Base-by-base conservation (phyloP, 2,113 vertebrate species). In the Proterorhinus semilunaris region DNA sequence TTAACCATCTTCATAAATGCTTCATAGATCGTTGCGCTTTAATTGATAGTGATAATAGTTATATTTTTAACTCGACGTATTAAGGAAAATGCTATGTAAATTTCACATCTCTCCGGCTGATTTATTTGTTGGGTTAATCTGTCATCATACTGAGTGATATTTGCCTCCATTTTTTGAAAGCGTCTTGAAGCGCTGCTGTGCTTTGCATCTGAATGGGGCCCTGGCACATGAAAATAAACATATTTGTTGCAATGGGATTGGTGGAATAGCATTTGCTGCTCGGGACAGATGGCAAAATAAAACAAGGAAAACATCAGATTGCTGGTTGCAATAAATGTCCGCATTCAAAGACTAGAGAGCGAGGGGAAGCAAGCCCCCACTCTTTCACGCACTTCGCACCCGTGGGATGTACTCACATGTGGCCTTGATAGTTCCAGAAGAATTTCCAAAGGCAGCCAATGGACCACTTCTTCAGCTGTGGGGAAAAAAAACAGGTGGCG, bases 241-340 rank as follows among this genome's bases (percentile, higher is more conserved):
- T 57, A 47, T 70, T 59, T 1, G 17, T 64, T 68, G 49, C 42
- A 16, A 9, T 61, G 47, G 48, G 74, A 13, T 16, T 62, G 21
- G 17, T 45, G 68, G 74, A 69, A 62, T 50, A 54, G 9, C 13
- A 58, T 46, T 49, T 57, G 70, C 62, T 77, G 55, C 43, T 70
- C 10, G 21, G 52, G 27, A 64, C 70, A 80, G 61, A 76, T 78
- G 68, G 68, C 42, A 7, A 4, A 45, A 59, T 42, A 52, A 64
- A 68, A 63, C 12, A 50, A 10, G 36, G 48, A 65, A 72, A 66
- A 68, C 69, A 81, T 71, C 45, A 2, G 21, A 74, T 71, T 81
- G 69, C 66, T 63, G 76, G 67, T 74, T 71, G 76, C 16, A 75
- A 61, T 44, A 78, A 79, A 63, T 61, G 59, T 44, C 74, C 67